phyloP scores from a whole-genome alignment of 2,888 invertebrate genomes.

The Erynnis tages region DNA sequence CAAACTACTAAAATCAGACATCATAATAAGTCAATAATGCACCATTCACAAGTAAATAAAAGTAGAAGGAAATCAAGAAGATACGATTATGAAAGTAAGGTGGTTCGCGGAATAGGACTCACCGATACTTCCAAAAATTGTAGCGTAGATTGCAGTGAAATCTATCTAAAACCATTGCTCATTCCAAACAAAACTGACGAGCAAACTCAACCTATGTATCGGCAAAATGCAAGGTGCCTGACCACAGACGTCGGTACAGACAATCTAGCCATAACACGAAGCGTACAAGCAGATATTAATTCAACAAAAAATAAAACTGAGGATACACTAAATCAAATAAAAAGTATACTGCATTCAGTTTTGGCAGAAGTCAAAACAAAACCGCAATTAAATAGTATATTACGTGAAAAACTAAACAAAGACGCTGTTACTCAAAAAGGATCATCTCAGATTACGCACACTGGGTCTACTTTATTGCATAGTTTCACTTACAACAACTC shows the following conservation, averaged over 20 bases:
- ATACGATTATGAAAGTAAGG: slow-evolving; percentile 17
- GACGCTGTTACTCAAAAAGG: slow-evolving; percentile 62
- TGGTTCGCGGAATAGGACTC: slow-evolving; percentile 27
- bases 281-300: slow-evolving; percentile 44
- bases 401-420: slow-evolving; percentile 45
- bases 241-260: slow-evolving; percentile 37
- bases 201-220: slow-evolving; percentile 20
- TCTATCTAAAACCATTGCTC: slow-evolving; percentile 43
- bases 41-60: slow-evolving; percentile 9
- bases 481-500: slow-evolving; percentile 57
- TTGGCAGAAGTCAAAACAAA: slow-evolving; percentile 63
- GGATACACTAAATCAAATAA: slow-evolving; percentile 62
- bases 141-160: slow-evolving; percentile 49
- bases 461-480: slow-evolving; percentile 50
- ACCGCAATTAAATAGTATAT: slow-evolving; percentile 37
- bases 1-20: slow-evolving; percentile 28
- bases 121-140: slow-evolving; percentile 43
- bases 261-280: slow-evolving; percentile 39
- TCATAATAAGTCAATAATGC: slow-evolving; percentile 18
- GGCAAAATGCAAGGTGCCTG: slow-evolving; percentile 47
- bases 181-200: slow-evolving; percentile 30
- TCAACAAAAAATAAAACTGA: slow-evolving; percentile 49
- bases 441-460: slow-evolving; percentile 46
- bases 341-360: slow-evolving; percentile 62
- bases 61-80: slow-evolving; percentile 5